Base-by-base conservation (phyloP, 2,888 invertebrate species). In the Megalurothrips usitatus region DNA sequence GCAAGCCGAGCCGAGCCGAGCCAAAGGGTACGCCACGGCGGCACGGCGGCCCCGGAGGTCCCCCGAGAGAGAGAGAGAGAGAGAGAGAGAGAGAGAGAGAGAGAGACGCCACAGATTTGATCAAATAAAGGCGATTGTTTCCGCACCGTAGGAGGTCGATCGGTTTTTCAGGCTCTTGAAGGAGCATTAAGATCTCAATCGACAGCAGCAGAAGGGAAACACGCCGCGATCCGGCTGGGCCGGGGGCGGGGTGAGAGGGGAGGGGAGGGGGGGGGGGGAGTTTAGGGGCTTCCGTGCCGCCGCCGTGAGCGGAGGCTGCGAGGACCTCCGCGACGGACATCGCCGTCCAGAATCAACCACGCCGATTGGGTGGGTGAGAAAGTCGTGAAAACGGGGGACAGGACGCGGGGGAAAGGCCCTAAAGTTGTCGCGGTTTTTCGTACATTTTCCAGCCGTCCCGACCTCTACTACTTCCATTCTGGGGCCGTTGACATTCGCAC, bases 81-180 rank as follows among this genome's bases (percentile, higher is more conserved):
- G 52, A n/a, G n/a, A n/a, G n/a, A n/a, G n/a, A n/a, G n/a, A n/a
- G n/a, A n/a, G 34, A 43, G 34, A 43, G 34, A 43, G 34, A 43
- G n/a, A 43, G 34, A 43, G 34, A 43, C 34, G 34, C 34, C 34
- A 43, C 34, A 75, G 68, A 75, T 75, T 75, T 75, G 68, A 75
- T 75, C 68, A 75, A 75, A 75, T 75, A 75, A 75, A 75, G 26
- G 68, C 68, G 68, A 75, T 75, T 75, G 68, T 75, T 75, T 75
- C 68, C 68, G 68, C 68, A 26, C 68, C 12, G 68, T 75, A 75
- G 68, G 68, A 75, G 68, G 68, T 75, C 68, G 68, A 75, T 75
- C 68, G 68, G 68, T 75, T 75, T 75, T 75, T 75, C 68, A 75
- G 26, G 23, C 68, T 75, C 68, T 75, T 75, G 68, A 75, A 26